Evolutionary conservation across 2,888 invertebrate genomes (phyloP), one percentile per base, ranked within the genome.

Genomic region (Eilema depressum): DNA sequence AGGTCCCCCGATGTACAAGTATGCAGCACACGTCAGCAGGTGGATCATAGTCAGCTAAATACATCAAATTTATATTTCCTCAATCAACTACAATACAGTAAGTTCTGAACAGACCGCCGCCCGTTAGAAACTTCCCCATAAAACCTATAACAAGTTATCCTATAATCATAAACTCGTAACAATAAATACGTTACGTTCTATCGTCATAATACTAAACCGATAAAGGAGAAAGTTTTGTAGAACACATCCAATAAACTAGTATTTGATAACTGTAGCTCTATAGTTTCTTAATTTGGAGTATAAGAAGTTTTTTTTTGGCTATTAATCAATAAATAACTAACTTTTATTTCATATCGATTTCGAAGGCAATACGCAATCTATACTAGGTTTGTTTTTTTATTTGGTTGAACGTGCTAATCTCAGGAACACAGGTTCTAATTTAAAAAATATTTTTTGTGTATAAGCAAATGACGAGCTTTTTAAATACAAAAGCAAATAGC

Each of bases 101-200:
- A 65, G n/a, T 65, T 53, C 53, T 53, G 14, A 56, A 28, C n/a
- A 65, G 30, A 17, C 53, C 28, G n/a, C 20, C 17, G 14, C 14
- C 53, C 23, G n/a, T 37, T 62, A 28, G 37, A 61, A 67, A 26
- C 61, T 61, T 20, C n/a, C 28, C 61, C 0, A 67, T 25, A 47
- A 53, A 53, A 67, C 37, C 56, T 57, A 65, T 26, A 63, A 47
- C 30, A 64, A 41, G 26, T 63, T 60, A 30, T 70, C 66, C 37
- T 25, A 30, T 57, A 62, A 63, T 68, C 62, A 70, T 70, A 70
- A 70, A 66, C 62, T 63, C 37, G 28, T 57, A 56, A 70, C 61
- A 70, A 70, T 70, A 70, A 66, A 70, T 66, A 57, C 11, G 33
- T 70, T 70, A 57, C 11, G 33, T 70, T 66, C 56, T 56, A 17